Percentiles rank a stretch among this genome's conserved stretches.
phyloP scores from a whole-genome alignment of 2,113 vertebrate genomes.

The Ceyx melanurus region DNA sequence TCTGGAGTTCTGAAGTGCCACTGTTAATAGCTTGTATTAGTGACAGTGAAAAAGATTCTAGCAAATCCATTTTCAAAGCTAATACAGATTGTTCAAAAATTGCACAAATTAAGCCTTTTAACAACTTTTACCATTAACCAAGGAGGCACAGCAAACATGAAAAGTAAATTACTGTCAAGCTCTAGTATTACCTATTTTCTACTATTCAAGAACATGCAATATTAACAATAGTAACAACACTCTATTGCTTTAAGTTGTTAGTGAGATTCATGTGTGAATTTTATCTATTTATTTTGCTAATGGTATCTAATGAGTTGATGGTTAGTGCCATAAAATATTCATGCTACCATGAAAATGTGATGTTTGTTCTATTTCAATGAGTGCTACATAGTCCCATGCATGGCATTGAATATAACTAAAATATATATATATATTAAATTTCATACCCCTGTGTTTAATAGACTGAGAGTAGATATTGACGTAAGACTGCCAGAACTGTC shows the following conservation, averaged over 20 bases:
- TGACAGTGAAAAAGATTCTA: background rate
- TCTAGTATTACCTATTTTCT: background rate
- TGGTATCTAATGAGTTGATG: conserved; percentile 67
- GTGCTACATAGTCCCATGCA: conserved; percentile 72
- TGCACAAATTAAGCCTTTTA: background rate
- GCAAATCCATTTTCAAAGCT: background rate
- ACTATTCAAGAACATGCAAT: conserved; percentile 26
- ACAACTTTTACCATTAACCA: background rate
- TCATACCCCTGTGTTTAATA: conserved; percentile 85
- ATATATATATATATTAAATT: conserved; percentile 69
- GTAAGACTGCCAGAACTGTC: conserved; percentile 81
- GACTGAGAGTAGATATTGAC: conserved; percentile 84
- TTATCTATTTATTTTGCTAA: conserved; percentile 41
- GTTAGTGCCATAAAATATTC: conserved; percentile 67
- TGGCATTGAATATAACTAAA: conserved; percentile 60
- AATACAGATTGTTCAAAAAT: background rate
- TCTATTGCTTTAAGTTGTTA: conserved; percentile 38
- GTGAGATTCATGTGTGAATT: conserved; percentile 16
- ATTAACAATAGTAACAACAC: background rate
- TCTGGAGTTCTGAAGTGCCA: background rate
- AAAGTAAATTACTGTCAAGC: background rate
- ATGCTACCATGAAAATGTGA: conserved; percentile 71
- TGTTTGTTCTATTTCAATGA: conserved; percentile 58
- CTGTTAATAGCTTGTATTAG: background rate
- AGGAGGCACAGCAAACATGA: background rate